A percentile compares a stretch with the other conserved stretches of the same genome.
Conservation (phyloP, 2,888 invertebrate species). For the Leptothorax acervorum region DNA sequence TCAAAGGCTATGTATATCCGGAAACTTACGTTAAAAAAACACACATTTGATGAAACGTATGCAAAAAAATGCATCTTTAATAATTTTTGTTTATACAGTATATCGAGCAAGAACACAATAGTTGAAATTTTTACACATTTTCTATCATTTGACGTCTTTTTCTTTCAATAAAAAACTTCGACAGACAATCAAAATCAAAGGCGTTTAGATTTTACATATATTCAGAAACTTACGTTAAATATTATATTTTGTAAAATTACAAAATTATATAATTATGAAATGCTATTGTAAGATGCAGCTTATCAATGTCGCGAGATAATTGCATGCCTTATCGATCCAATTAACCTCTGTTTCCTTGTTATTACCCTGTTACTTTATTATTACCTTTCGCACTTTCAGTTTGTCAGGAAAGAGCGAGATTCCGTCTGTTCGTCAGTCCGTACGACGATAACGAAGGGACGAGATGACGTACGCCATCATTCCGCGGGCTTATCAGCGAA, state of each 20-base stretch:
- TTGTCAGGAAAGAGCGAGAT: background rate
- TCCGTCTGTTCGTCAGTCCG: slow-evolving; percentile 31
- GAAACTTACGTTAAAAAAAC: no score
- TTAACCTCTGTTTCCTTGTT: background rate
- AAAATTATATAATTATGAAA: background rate
- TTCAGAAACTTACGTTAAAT: background rate
- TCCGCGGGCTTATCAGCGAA: slow-evolving; percentile 57
- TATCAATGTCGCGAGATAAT: background rate
- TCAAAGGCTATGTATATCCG: background rate
- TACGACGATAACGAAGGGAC: slow-evolving; percentile 31
- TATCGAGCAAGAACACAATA: background rate
- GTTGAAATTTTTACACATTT: background rate
- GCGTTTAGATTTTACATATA: no score
- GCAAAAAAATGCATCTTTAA: slow-evolving; percentile 8
- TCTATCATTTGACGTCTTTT: background rate
- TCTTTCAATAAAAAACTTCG: background rate
- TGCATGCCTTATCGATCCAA: background rate
- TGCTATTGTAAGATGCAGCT: background rate
- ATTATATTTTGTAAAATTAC: background rate
- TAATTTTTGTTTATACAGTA: background rate
- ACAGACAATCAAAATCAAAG: background rate
- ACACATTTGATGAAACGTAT: background rate
- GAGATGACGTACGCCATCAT: slow-evolving; percentile 34
- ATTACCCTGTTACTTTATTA: background rate
- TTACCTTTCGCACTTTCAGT: background rate